Percentiles rank a stretch among this genome's conserved stretches.
phyloP scores from a whole-genome alignment of 2,113 vertebrate genomes.

The Charina bottae region DNA sequence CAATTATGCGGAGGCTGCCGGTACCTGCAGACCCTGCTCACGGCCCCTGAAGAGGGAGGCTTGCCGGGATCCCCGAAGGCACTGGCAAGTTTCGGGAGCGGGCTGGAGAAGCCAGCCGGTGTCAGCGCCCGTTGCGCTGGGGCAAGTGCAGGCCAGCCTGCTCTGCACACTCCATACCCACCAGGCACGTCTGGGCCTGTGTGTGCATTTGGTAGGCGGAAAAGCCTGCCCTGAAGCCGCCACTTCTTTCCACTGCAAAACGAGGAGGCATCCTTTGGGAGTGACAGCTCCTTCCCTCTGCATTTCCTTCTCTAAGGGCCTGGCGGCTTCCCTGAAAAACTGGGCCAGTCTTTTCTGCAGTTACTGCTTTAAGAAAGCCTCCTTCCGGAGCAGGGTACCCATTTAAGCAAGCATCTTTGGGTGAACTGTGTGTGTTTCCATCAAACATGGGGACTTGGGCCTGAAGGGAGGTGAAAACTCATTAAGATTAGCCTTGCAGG shows the following conservation, averaged over 20 bases:
- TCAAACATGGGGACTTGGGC: not conserved
- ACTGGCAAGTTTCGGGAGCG: not conserved
- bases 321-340: not conserved
- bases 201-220: not conserved
- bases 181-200: not conserved
- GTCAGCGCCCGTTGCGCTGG: not conserved
- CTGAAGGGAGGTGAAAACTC: not conserved
- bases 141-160: not conserved
- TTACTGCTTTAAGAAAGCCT: not conserved
- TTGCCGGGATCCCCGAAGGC: not conserved
- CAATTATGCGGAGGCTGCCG: slow-evolving; percentile 43
- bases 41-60: not conserved
- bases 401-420: not conserved
- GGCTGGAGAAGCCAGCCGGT: not conserved
- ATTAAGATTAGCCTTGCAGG: not conserved
- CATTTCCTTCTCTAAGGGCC: too few species aligned
- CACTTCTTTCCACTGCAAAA: not conserved
- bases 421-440: not conserved
- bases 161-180: not conserved
- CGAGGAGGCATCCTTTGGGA: not conserved
- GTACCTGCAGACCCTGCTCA: slow-evolving; percentile 52
- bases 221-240: not conserved
- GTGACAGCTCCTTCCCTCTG: not conserved
- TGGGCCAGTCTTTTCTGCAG: not conserved
- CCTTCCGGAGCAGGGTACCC: not conserved